These are phyloP conservation scores for Oceanodroma leucorhoa DNA, from an alignment of 2,797 vertebrate genomes.

Conservation along the genomic window DNA sequence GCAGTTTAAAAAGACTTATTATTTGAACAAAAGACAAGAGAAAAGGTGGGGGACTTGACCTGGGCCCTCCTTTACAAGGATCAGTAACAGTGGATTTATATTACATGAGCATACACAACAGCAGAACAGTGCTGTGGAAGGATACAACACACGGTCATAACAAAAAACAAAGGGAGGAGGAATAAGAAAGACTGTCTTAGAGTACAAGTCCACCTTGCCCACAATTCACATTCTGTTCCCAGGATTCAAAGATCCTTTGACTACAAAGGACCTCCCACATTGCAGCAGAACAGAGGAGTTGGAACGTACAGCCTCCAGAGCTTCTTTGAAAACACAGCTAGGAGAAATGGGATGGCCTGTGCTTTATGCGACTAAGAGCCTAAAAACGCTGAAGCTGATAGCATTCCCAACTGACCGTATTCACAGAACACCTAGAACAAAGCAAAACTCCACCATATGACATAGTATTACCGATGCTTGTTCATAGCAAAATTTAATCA, in stretches of 20 bases:
- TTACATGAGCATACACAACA: neutral
- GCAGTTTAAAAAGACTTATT: neutral
- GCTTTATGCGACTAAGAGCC: neutral
- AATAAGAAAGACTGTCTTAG: neutral
- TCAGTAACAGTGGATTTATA: neutral
- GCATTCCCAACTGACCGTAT: neutral
- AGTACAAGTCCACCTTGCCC: neutral
- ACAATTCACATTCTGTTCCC: neutral
- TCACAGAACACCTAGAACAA: neutral
- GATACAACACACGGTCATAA: neutral
- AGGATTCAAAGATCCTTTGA: neutral
- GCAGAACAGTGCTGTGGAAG: neutral
- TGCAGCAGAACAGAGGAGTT: neutral
- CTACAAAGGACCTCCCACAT: neutral
- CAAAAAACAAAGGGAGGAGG: neutral
- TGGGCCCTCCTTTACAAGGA: neutral
- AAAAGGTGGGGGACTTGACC: neutral
- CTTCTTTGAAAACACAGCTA: neutral
- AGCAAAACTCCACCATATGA: neutral
- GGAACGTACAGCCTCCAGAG: neutral
- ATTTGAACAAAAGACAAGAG: neutral
- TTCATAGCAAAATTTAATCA: neutral
- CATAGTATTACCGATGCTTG: neutral
- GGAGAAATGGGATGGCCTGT: neutral
- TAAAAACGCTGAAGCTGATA: neutral